Base-by-base conservation (phyloP, 2,888 invertebrate genomes). In the Hermaeophaga mercurialis region DNA sequence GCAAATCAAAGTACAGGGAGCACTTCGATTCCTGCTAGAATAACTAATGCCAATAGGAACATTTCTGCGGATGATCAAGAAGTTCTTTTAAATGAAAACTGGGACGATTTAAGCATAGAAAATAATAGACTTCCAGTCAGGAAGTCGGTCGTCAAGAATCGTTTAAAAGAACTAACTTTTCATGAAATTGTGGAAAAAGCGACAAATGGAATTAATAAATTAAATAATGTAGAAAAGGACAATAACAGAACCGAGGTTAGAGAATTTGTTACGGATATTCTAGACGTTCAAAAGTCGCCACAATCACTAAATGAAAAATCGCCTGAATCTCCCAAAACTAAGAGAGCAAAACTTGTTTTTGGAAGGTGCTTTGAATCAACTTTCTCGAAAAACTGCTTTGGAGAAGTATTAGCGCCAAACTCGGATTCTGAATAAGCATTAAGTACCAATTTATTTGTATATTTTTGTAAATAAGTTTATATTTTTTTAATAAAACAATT, bases 301-400 rank as follows among this genome's bases (percentile, higher is more conserved):
- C n/a, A n/a, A n/a, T n/a, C n/a, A n/a, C n/a, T n/a, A n/a, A n/a
- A n/a, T n/a, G 63, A 62, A 31, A 80, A 76, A 24, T 86, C 87
- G 3, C 87, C 88, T 5, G 79, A 85, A 52, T 80, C 82, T 3
- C 84, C 81, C 17, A 81, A 80, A 44, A 80, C 80, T 59, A 85
- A 84, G 73, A 80, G 75, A 67, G 80, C 86, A 0, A 82, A 84
- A 70, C 78, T 82, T 1, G 84, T 90, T 50, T 90, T 91, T 69
- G 83, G 84, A 59, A 82, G 88, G 57, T 90, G 90, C 73, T 89
- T 88, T 75, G 86, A 90, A 75, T 79, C 82, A 38, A 89, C 90
- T n/a, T 68, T 65, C 46, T 46, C 53, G 1, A 53, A 41, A 19
- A 41, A 54, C 8, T 33, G 43, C 6, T 39, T 62, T 15, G 62